Percentiles rank a stretch among this genome's conserved stretches.
phyloP scores from a whole-genome alignment of 2,888 invertebrate genomes.

The Pollenia angustigena region DNA sequence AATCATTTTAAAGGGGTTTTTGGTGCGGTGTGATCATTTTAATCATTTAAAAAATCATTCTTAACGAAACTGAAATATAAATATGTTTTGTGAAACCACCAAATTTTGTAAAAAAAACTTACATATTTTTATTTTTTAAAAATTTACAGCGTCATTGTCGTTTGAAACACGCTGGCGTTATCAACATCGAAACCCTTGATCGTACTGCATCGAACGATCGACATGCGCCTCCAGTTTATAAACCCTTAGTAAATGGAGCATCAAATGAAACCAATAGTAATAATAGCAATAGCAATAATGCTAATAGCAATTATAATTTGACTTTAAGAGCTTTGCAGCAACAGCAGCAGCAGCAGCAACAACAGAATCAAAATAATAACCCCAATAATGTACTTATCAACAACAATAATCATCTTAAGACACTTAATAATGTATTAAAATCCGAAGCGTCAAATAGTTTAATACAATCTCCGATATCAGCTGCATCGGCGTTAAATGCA shows the following conservation, averaged over 20 bases:
- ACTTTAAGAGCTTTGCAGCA: slow-evolving; percentile 74
- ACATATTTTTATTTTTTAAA: slow-evolving; percentile 39
- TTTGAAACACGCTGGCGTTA: slow-evolving; percentile 90
- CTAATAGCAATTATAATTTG: slow-evolving; percentile 41
- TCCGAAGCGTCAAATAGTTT: slow-evolving; percentile 71
- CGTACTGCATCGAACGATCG: slow-evolving; percentile 76
- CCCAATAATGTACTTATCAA: slow-evolving; percentile 71
- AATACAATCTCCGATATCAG: slow-evolving; percentile 74
- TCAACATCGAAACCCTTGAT: slow-evolving; percentile 87
- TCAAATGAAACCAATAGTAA: slow-evolving; percentile 76
- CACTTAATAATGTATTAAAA: slow-evolving; percentile 76
- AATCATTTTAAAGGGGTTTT: slow-evolving; percentile 31
- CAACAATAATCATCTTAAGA: slow-evolving; percentile 70
- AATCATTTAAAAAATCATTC: slow-evolving; percentile 19
- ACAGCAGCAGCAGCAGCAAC: slow-evolving; percentile 71
- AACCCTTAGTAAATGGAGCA: slow-evolving; percentile 81
- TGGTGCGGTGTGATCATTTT: slow-evolving; percentile 68
- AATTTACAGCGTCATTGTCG: slow-evolving; percentile 89
- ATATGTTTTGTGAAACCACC: not conserved
- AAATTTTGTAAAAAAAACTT: not conserved
- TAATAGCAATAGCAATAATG: slow-evolving; percentile 63
- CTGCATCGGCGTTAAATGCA: slow-evolving; percentile 77
- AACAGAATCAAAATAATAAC: slow-evolving; percentile 57
- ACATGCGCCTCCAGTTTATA: slow-evolving; percentile 80
- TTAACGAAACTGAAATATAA: slow-evolving; percentile 3